Evolutionary conservation across 2,888 invertebrate genomes (phyloP).

Genomic region (Silvanus unidentatus): DNA sequence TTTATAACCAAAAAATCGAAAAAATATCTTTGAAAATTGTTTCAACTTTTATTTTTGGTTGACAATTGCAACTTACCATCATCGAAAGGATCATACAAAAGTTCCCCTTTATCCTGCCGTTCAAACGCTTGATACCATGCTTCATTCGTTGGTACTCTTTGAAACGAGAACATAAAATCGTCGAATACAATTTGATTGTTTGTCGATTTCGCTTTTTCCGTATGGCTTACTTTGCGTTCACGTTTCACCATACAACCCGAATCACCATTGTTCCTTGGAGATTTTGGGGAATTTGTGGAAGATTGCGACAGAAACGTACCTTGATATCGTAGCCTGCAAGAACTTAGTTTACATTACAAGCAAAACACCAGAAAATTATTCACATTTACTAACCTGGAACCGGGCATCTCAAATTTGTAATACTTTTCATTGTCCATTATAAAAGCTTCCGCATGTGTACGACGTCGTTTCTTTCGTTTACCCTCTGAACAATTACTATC

Average conservation of each 20-base stretch:
- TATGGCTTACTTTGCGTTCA: constrained; percentile 16
- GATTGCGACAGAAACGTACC: constrained; percentile 38
- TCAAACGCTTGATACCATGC: constrained; percentile 76
- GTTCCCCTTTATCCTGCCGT: constrained; percentile 67
- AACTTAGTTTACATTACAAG: constrained; percentile 24
- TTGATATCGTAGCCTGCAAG: constrained; percentile 42
- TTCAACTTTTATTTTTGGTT: background rate
- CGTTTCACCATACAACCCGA: constrained; percentile 16
- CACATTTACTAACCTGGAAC: constrained; percentile 48
- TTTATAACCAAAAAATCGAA: too few relatives aligned
- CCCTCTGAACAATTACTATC: constrained; percentile 36
- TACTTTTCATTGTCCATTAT: constrained; percentile 56
- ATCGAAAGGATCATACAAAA: constrained; percentile 47
- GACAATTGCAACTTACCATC: too few relatives aligned
- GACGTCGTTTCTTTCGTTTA: constrained; percentile 40
- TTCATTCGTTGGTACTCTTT: constrained; percentile 65
- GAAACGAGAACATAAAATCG: constrained; percentile 67
- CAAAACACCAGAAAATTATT: background rate
- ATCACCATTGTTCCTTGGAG: constrained; percentile 6
- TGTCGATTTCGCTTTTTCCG: constrained; percentile 17
- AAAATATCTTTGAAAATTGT: background rate
- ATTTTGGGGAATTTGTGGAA: constrained; percentile 28
- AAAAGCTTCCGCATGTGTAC: constrained; percentile 54
- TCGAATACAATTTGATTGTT: constrained; percentile 32
- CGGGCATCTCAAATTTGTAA: constrained; percentile 49